Evolutionary conservation across 2,888 invertebrate species (phyloP).

Genomic region (Bimastos eiseni): DNA sequence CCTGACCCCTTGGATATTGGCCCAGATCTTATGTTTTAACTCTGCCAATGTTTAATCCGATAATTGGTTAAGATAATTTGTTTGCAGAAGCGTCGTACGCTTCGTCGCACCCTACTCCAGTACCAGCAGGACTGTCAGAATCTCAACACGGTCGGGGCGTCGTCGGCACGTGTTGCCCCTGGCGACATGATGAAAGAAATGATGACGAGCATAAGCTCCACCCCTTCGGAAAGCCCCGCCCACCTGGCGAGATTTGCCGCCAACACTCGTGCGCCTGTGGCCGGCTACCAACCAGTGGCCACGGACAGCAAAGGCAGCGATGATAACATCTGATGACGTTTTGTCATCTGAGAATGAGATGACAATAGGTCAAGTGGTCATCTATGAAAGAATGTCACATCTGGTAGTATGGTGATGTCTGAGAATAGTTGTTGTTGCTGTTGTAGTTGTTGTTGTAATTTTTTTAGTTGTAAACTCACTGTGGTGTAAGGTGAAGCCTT

Average conservation of each 20-base stretch:
- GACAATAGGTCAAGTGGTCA: not conserved
- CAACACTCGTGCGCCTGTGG: not conserved
- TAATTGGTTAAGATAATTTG: not conserved
- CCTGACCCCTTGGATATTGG: too few relatives aligned
- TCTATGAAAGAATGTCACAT: not conserved
- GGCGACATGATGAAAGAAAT: constrained; percentile 30
- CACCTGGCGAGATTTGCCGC: not conserved
- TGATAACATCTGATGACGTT: not conserved
- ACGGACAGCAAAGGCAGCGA: constrained; percentile 33
- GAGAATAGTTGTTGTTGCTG: not conserved
- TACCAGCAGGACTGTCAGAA: constrained; percentile 43
- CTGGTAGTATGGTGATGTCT: not conserved
- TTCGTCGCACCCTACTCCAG: constrained; percentile 43
- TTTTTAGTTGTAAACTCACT: not conserved
- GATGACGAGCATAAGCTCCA: constrained; percentile 24
- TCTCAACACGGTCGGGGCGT: constrained; percentile 27
- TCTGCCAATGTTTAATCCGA: too few relatives aligned
- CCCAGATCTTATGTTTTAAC: not conserved
- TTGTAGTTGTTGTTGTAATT: not conserved
- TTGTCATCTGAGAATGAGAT: not conserved
- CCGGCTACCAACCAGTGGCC: constrained; percentile 38
- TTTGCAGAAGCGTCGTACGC: constrained; percentile 44
- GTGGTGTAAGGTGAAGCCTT: too few relatives aligned
- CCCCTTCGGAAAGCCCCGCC: constrained; percentile 29
- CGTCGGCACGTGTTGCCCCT: constrained; percentile 16